phyloP scores from a whole-genome alignment of 1,140 invertebrate species.

The Mesaphorura yosii region DNA sequence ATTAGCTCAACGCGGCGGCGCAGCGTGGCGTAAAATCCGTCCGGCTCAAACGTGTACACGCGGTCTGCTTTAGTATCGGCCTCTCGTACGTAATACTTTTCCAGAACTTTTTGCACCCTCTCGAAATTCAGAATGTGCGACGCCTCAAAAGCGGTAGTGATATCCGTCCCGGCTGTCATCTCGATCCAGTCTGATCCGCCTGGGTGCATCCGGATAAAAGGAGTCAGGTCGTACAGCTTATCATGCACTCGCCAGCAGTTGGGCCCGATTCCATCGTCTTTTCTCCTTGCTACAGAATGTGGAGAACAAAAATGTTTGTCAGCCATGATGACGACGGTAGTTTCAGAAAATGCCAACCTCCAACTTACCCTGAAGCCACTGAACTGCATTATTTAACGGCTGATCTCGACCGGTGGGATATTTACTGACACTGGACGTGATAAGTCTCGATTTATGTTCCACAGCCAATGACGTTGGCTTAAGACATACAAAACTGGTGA shows the following conservation, averaged over 20 bases:
- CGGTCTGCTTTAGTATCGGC: conserved; percentile 20
- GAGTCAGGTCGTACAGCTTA: conserved; percentile 33
- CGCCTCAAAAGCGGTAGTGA: conserved; percentile 33
- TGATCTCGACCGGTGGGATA: conserved; percentile 29
- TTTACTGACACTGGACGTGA: conserved; percentile 30
- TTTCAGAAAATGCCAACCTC: neutral
- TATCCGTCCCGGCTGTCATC: conserved; percentile 32
- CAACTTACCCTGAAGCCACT: conserved; percentile 51
- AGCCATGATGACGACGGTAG: neutral
- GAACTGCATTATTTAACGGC: conserved; percentile 24
- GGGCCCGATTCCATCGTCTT: conserved; percentile 31
- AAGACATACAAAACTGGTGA: too few relatives aligned
- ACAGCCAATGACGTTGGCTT: too few relatives aligned
- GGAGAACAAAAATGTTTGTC: neutral
- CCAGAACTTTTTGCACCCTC: conserved; percentile 24
- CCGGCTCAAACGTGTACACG: conserved; percentile 25
- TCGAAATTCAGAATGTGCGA: conserved; percentile 29
- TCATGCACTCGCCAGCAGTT: conserved; percentile 33
- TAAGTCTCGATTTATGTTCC: too few relatives aligned
- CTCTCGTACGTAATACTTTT: conserved; percentile 28
- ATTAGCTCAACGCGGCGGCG: conserved; percentile 26
- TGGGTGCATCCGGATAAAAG: conserved; percentile 33
- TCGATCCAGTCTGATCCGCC: conserved; percentile 33
- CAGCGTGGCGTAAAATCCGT: conserved; percentile 29
- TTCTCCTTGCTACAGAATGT: conserved; percentile 8